Conservation (phyloP, 2,888 invertebrate genomes). For the Drosophila nr. medialis region DNA sequence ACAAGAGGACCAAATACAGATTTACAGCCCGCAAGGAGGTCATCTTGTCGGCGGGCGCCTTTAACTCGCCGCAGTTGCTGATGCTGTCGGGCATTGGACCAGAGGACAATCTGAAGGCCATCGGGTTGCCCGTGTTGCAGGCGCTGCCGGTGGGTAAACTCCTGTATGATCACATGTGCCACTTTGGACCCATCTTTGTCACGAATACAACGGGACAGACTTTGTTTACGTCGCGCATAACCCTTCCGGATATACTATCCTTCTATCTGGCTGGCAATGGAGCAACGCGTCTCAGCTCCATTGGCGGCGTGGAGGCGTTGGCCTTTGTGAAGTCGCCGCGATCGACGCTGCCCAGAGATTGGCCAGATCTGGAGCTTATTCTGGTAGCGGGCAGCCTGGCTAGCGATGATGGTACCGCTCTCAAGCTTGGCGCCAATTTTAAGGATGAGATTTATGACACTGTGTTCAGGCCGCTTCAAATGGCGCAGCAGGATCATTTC, state of each 20-base stretch:
- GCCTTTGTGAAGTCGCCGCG: slow-evolving; percentile 87
- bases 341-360: slow-evolving; percentile 86
- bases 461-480: slow-evolving; percentile 86
- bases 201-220: slow-evolving; percentile 81
- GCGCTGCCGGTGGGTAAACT: slow-evolving; percentile 89
- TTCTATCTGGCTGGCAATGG: slow-evolving; percentile 84
- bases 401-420: slow-evolving; percentile 87
- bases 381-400: slow-evolving; percentile 88
- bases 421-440: slow-evolving; percentile 87
- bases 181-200: slow-evolving; percentile 83
- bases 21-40: slow-evolving; percentile 90
- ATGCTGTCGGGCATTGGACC: slow-evolving; percentile 93
- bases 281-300: slow-evolving; percentile 85
- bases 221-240: slow-evolving; percentile 54
- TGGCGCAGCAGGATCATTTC: slow-evolving; percentile 86
- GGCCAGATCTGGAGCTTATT: slow-evolving; percentile 89
- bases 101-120: slow-evolving; percentile 85
- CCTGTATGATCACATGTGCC: slow-evolving; percentile 86
- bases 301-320: slow-evolving; percentile 89
- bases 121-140: slow-evolving; percentile 87
- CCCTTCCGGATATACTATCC: slow-evolving; percentile 81
- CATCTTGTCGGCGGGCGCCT: slow-evolving; percentile 94
- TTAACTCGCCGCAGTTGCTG: slow-evolving; percentile 95
- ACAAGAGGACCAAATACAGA: slow-evolving; percentile 84
- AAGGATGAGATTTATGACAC: slow-evolving; percentile 86